A percentile compares a stretch with the other conserved stretches of the same genome.
Conservation (phyloP, 2,888 invertebrate species). For the Heliconius aoede region DNA sequence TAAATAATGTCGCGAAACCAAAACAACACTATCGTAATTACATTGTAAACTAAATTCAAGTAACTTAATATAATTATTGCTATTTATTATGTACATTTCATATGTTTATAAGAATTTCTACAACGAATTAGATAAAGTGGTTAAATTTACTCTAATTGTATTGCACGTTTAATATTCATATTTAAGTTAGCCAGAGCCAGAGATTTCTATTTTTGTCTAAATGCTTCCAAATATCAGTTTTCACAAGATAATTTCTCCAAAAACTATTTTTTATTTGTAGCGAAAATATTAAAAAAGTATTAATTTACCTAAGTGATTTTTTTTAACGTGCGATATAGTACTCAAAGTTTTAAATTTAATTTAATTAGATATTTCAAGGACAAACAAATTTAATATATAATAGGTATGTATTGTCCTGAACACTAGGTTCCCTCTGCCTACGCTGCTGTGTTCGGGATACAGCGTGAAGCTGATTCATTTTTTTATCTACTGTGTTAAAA, state of each 20-base stretch:
- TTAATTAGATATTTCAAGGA: neutral
- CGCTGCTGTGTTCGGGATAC: too few species aligned
- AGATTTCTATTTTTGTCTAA: too few species aligned
- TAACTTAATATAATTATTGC: constrained; percentile 2
- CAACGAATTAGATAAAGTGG: constrained; percentile 33
- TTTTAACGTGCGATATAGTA: constrained; percentile 1
- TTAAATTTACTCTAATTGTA: neutral
- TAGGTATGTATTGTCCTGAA: too few species aligned
- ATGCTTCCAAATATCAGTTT: too few species aligned
- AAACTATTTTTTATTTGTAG: too few species aligned
- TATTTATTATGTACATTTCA: constrained; percentile 18
- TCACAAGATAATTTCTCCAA: too few species aligned
- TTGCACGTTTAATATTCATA: neutral
- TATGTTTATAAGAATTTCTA: constrained; percentile 28
- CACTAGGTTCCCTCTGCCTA: too few species aligned
- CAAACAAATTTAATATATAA: neutral
- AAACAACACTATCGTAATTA: constrained; percentile 25
- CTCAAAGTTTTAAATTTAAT: neutral
- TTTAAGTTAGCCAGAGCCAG: too few species aligned
- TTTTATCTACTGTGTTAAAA: too few species aligned
- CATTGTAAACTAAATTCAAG: constrained; percentile 1
- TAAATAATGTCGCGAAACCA: constrained; percentile 31
- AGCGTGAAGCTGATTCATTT: too few species aligned
- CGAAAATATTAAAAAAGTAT: too few species aligned
- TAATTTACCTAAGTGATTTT: neutral